These are phyloP conservation scores for Panzeria rudis DNA, from an alignment of 2,888 invertebrate species.

Conservation along the genomic window DNA sequence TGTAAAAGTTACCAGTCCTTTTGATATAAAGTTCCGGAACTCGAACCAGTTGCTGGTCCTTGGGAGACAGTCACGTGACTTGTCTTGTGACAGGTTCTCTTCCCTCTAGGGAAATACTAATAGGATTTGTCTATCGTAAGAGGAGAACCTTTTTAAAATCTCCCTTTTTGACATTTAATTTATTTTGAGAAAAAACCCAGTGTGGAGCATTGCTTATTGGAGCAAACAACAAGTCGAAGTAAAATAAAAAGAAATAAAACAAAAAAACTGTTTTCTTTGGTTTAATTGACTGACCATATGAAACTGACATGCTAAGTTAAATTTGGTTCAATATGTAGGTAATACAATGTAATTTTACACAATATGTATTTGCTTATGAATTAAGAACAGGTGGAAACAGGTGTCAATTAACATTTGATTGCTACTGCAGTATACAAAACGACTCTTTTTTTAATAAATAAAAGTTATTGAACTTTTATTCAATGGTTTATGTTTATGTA, in stretches of 20 bases:
- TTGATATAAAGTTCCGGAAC: too few relatives aligned
- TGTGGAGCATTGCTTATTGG: background rate
- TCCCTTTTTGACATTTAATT: too few relatives aligned
- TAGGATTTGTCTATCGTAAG: too few relatives aligned
- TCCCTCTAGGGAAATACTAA: too few relatives aligned
- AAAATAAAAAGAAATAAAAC: background rate
- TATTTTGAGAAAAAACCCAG: background rate
- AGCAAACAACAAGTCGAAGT: background rate
- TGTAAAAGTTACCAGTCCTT: too few relatives aligned
- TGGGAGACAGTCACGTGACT: too few relatives aligned
- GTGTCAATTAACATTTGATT: background rate
- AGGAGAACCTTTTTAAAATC: too few relatives aligned
- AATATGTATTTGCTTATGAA: background rate
- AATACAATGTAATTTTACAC: background rate
- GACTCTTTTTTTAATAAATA: background rate
- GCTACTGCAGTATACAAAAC: background rate
- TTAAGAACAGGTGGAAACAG: constrained; percentile 4
- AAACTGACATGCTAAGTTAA: constrained; percentile 1
- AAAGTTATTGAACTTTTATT: constrained; percentile 11
- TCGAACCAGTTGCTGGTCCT: too few relatives aligned
- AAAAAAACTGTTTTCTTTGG: background rate
- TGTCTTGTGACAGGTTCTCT: too few relatives aligned
- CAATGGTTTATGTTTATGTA: background rate
- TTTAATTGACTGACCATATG: background rate
- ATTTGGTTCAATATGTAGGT: background rate